Conservation (phyloP, 2,113 vertebrate species). For the Lates calcarifer region DNA sequence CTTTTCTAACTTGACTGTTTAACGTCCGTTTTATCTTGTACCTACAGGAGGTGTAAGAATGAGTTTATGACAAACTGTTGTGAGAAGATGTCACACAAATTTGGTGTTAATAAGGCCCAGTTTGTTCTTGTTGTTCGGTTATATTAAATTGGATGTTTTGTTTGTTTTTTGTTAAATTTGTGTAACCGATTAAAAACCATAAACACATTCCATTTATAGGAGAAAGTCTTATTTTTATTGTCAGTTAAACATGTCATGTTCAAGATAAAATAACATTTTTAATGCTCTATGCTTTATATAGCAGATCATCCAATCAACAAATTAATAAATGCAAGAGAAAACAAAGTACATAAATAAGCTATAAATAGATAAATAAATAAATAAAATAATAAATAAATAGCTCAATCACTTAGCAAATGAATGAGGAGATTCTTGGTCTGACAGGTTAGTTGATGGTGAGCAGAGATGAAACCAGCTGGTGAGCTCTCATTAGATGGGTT, state of each 20-base stretch:
- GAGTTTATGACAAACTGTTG: neutral
- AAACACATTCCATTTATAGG: neutral
- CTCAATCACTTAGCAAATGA: neutral
- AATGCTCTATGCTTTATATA: no score
- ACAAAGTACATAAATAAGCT: neutral
- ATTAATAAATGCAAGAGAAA: neutral
- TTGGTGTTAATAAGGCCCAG: no score
- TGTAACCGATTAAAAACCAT: constrained; percentile 29
- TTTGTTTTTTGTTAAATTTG: neutral
- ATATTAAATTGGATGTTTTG: neutral
- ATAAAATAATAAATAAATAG: constrained; percentile 1
- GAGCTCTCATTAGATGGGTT: constrained; percentile 51
- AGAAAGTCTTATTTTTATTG: constrained; percentile 22
- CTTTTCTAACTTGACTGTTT: neutral
- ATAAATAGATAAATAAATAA: neutral
- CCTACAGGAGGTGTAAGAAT: neutral
- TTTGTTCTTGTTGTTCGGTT: no score
- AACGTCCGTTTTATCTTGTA: neutral
- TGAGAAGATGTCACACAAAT: no score
- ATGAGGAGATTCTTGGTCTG: neutral
- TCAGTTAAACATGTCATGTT: neutral
- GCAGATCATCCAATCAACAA: neutral
- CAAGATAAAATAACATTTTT: neutral
- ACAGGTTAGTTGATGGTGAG: neutral
- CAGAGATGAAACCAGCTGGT: constrained; percentile 53